Base-by-base conservation (phyloP, 2,888 invertebrate genomes). In the Timema podura region DNA sequence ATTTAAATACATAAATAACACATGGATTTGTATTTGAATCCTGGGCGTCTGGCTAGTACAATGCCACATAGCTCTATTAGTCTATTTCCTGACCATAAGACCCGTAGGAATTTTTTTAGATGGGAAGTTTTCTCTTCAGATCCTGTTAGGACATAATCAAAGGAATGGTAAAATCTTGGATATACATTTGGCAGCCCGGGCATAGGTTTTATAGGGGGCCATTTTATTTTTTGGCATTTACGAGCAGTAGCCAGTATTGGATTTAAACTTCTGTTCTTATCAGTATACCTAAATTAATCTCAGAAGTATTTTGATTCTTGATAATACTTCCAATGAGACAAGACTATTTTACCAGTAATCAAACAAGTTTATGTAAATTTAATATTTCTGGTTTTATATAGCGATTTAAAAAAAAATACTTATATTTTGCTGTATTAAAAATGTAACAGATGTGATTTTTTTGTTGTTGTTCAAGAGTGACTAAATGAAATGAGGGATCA, bases 41-140 rank as follows among this genome's bases (percentile, higher is more conserved):
- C n/a, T n/a, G n/a, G n/a, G n/a, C n/a, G n/a, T n/a, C n/a, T n/a
- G n/a, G n/a, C n/a, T n/a, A n/a, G n/a, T n/a, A n/a, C n/a, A n/a
- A n/a, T n/a, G n/a, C n/a, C n/a, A n/a, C n/a, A n/a, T n/a, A n/a
- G n/a, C n/a, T n/a, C n/a, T n/a, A n/a, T n/a, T n/a, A n/a, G n/a
- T n/a, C n/a, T n/a, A 54, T 13, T 6, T 16, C 54, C 54, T 9
- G 54, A 6, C 54, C 54, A 54, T 54, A 54, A 54, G 54, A 13
- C n/a, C 54, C 54, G 54, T 54, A 54, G 54, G n/a, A 54, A 54
- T 54, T 54, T 54, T 11, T n/a, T n/a, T 5, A 13, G 54, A 15
- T n/a, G 54, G 16, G 2, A 2, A 54, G 54, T 6, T 54, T 13
- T 5, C 3, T 54, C 54, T 54, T 54, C 54, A 54, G 16, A 6